These are phyloP conservation scores for Emberiza fucata DNA, from an alignment of 2,113 vertebrate species.

Conservation along the genomic window DNA sequence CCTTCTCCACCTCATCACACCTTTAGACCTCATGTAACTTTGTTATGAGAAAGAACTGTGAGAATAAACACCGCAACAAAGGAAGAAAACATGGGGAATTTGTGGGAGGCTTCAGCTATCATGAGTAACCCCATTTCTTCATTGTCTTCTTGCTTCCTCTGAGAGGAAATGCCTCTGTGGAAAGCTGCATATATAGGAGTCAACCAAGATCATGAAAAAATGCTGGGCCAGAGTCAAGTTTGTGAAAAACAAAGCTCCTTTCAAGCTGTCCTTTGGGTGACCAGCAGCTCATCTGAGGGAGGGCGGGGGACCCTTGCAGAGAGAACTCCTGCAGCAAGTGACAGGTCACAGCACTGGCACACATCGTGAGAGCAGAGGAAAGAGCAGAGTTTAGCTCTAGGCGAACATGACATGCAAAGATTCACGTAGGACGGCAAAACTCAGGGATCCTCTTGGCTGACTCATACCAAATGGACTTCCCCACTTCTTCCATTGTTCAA, in stretches of 20 bases:
- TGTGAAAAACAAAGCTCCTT: background rate
- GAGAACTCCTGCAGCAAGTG: background rate
- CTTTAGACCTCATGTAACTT: background rate
- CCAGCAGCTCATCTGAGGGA: background rate
- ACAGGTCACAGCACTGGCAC: background rate
- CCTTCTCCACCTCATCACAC: background rate
- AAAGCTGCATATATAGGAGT: background rate
- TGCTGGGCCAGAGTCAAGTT: background rate
- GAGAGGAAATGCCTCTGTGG: constrained; percentile 19
- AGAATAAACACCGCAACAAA: background rate
- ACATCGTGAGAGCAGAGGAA: background rate
- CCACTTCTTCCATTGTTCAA: background rate
- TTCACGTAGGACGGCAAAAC: background rate
- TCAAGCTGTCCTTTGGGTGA: background rate
- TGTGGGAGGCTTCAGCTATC: background rate
- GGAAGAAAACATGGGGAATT: background rate
- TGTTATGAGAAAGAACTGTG: background rate
- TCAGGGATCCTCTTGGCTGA: background rate
- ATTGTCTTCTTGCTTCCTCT: constrained; percentile 35
- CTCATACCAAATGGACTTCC: background rate
- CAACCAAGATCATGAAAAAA: background rate
- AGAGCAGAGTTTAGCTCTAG: background rate
- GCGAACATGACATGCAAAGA: rapidly evolving
- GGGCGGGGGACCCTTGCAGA: background rate
- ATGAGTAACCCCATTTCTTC: constrained; percentile 5